A percentile compares a stretch with the other conserved stretches of the same genome.
Conservation (phyloP, 1,140 invertebrate species). For the Hylaeus volcanicus region DNA sequence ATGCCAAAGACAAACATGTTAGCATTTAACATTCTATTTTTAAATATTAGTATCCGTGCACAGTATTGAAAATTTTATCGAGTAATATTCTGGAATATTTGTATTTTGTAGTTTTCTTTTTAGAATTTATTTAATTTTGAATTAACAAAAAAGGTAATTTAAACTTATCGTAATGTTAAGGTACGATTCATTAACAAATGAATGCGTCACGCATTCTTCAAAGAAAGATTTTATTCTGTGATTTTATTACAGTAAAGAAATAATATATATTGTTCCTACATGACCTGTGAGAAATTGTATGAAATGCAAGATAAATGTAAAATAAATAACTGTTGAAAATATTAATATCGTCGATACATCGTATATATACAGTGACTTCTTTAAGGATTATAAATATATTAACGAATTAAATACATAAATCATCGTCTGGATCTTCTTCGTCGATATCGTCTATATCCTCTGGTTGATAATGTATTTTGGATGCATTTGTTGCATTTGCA, state of each 20-base stretch:
- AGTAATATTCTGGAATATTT: background rate
- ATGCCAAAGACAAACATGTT: constrained; percentile 28
- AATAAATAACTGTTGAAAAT: constrained; percentile 20
- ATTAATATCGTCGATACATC: constrained; percentile 5
- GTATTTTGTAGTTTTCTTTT: constrained; percentile 20
- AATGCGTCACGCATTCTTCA: background rate
- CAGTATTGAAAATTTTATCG: background rate
- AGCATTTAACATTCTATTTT: constrained; percentile 15
- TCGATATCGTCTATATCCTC: constrained; percentile 82
- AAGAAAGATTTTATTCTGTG: background rate
- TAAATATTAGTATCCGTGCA: constrained; percentile 1
- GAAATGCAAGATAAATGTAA: constrained; percentile 28
- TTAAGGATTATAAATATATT: background rate
- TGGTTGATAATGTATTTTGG: constrained; percentile 81
- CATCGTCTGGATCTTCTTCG: constrained; percentile 83
- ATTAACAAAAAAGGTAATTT: background rate
- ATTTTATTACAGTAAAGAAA: constrained; percentile 14
- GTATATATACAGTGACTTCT: no score
- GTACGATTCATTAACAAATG: background rate
- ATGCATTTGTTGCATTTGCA: constrained; percentile 66
- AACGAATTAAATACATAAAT: constrained; percentile 73
- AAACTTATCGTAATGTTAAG: background rate
- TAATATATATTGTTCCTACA: constrained; percentile 2
- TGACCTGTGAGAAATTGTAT: constrained; percentile 1
- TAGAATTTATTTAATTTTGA: background rate